phyloP scores from a whole-genome alignment of 2,888 invertebrate genomes.

The Amiota communis region DNA sequence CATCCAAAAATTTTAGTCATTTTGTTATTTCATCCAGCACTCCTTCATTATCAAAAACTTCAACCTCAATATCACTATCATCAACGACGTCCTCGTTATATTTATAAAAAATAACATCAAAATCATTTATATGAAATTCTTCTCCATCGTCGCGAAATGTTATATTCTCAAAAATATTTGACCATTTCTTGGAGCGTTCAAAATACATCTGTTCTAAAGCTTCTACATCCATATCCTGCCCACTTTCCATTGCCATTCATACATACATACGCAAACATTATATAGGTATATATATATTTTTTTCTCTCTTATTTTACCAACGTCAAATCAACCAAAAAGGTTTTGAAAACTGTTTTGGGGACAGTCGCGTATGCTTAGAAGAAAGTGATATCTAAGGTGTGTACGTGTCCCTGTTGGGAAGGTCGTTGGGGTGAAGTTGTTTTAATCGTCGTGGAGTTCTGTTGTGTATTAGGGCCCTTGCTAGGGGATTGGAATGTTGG shows the following conservation, averaged over 20 bases:
- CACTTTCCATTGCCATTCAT: constrained; percentile 37
- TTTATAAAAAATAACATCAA: constrained; percentile 42
- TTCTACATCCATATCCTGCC: constrained; percentile 47
- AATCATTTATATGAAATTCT: constrained; percentile 27
- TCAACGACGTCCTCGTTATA: constrained; percentile 27
- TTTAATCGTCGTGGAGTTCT: no score
- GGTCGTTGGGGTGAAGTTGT: no score
- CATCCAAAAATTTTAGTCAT: background rate
- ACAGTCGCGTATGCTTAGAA: no score
- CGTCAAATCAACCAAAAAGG: no score
- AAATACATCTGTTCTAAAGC: constrained; percentile 53
- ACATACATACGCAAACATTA: no score
- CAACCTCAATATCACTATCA: background rate
- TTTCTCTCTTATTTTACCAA: no score
- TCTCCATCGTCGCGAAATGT: constrained; percentile 38
- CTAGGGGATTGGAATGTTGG: no score
- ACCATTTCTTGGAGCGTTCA: constrained; percentile 67
- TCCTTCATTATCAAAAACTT: constrained; percentile 24
- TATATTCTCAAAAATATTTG: constrained; percentile 49
- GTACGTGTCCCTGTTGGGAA: no score
- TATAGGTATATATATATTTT: no score
- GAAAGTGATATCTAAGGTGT: no score
- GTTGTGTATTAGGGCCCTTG: no score
- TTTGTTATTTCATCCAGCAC: constrained; percentile 43
- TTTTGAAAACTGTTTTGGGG: no score